Evolutionary conservation across 2,888 invertebrate species (phyloP).

Genomic region (Philereme vetulata): DNA sequence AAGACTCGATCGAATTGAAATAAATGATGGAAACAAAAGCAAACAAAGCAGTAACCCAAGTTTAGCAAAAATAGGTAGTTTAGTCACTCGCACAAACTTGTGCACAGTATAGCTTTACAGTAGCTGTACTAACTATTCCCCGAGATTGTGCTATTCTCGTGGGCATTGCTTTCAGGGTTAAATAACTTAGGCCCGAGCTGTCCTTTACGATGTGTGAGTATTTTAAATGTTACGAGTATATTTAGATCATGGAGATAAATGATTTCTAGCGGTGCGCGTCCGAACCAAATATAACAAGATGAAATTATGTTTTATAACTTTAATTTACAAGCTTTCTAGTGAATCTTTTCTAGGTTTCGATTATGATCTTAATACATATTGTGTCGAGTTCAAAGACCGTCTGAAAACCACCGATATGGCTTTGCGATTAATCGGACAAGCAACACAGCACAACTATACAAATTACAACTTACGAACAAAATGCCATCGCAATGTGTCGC

Average conservation of each 20-base stretch:
- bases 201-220: slow-evolving; percentile 59
- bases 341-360: neutral
- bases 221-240: slow-evolving; percentile 58
- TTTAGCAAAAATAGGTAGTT: slow-evolving; percentile 35
- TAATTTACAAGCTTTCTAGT: slow-evolving; percentile 6
- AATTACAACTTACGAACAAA: no score
- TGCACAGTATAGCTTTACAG: slow-evolving; percentile 33
- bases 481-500: no score
- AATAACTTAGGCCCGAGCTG: slow-evolving; percentile 70
- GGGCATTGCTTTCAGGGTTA: slow-evolving; percentile 75
- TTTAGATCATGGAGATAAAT: slow-evolving; percentile 63
- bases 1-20: slow-evolving; percentile 33
- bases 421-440: no score
- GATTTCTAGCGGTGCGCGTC: slow-evolving; percentile 39
- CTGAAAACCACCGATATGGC: no score
- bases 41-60: slow-evolving; percentile 34
- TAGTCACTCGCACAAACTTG: slow-evolving; percentile 33
- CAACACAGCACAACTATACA: no score
- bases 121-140: slow-evolving; percentile 52
- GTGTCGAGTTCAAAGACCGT: no score
- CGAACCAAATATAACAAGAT: slow-evolving; percentile 20
- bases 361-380: neutral
- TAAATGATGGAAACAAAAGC: slow-evolving; percentile 35
- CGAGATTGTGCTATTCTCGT: slow-evolving; percentile 70
- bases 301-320: slow-evolving; percentile 17